Percentiles rank a stretch among this genome's conserved stretches.
Conservation (phyloP, 2,888 invertebrate species). For the Campoplex nolae region DNA sequence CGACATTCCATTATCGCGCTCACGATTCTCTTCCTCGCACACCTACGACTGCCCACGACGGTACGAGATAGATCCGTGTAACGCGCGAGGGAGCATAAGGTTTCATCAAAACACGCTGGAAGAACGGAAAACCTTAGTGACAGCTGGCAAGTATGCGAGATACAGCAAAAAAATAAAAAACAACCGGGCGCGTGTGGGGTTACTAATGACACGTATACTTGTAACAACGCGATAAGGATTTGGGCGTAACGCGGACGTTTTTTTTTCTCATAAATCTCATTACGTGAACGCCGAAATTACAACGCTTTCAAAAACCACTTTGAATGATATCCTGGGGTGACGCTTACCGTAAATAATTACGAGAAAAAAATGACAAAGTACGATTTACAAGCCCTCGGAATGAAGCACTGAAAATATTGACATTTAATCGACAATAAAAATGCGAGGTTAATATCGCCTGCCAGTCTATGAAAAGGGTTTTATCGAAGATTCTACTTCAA, state of each 20-base stretch:
- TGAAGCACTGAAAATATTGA: background rate
- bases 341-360: background rate
- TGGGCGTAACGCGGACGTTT: background rate
- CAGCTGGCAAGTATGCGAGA: slow-evolving; percentile 40
- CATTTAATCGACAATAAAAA: background rate
- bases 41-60: background rate
- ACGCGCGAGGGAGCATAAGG: slow-evolving; percentile 6
- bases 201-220: slow-evolving; percentile 36
- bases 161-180: slow-evolving; percentile 17
- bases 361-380: background rate
- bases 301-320: background rate
- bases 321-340: background rate
- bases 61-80: background rate
- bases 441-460: no score
- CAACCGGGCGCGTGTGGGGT: slow-evolving; percentile 3
- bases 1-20: slow-evolving; percentile 34
- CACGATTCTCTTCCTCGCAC: background rate
- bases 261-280: slow-evolving; percentile 5
- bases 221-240: slow-evolving; percentile 1
- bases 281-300: background rate
- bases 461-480: background rate
- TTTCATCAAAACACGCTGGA: slow-evolving; percentile 33
- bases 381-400: background rate
- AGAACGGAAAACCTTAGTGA: slow-evolving; percentile 19
- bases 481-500: background rate